Evolutionary conservation across 2,888 invertebrate genomes (phyloP).

Genomic region (Halictus ligatus): DNA sequence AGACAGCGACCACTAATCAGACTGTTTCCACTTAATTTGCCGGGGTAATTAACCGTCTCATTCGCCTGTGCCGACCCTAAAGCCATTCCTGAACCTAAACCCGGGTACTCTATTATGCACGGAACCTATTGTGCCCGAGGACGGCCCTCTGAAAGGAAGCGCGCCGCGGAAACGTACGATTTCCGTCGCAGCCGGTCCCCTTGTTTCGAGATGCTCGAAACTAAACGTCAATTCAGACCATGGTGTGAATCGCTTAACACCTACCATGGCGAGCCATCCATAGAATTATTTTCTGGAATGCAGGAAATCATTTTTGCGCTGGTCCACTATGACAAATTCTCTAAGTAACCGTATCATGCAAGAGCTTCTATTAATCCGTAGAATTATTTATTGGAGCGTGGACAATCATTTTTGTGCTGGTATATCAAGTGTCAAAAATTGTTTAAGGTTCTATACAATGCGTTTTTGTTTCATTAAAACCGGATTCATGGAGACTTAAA

Average conservation of each 20-base stretch:
- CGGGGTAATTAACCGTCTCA: conserved; percentile 81
- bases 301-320: too few species aligned
- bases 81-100: conserved; percentile 77
- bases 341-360: too few species aligned
- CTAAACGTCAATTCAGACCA: conserved; percentile 18
- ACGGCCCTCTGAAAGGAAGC: conserved; percentile 43
- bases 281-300: not conserved
- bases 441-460: too few species aligned
- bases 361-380: too few species aligned
- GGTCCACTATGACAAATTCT: too few species aligned
- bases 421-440: too few species aligned
- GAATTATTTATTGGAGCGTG: too few species aligned
- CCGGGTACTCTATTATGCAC: conserved; percentile 79
- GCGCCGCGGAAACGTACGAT: conserved; percentile 38
- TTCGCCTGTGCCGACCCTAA: conserved; percentile 75
- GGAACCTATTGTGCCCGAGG: conserved; percentile 77
- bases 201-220: conserved; percentile 34
- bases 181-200: conserved; percentile 26
- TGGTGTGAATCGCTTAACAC: not conserved
- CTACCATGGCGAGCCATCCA: not conserved
- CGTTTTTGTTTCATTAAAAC: too few species aligned
- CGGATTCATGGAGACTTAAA: too few species aligned
- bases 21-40: conserved; percentile 83
- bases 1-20: conserved; percentile 81
- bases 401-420: too few species aligned